A percentile compares a stretch with the other conserved stretches of the same genome.
Conservation (phyloP, 2,888 invertebrate species). For the Cheilosia pagana region DNA sequence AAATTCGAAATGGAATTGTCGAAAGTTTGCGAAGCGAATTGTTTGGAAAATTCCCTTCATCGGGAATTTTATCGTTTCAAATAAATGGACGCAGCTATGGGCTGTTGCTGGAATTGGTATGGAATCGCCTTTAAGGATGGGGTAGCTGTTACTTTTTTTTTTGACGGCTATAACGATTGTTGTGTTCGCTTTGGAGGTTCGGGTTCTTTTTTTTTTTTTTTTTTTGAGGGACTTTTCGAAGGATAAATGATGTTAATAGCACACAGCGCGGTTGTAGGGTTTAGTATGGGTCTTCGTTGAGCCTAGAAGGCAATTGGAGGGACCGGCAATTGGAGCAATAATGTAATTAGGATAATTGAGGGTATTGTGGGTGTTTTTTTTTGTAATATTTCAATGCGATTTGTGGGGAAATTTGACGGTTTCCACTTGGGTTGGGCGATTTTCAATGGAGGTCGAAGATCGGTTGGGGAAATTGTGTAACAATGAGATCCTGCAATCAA, state of each 20-base stretch:
- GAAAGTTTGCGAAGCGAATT: conserved; percentile 33
- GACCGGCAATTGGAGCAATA: conserved; percentile 38
- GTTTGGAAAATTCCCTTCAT: conserved; percentile 29
- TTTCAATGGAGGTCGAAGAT: not conserved
- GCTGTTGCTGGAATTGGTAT: conserved; percentile 5
- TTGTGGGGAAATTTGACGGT: not conserved
- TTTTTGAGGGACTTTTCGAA: conserved; percentile 17
- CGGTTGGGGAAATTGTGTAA: not conserved
- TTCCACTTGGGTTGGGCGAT: conserved; percentile 1
- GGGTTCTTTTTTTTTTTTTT: conserved; percentile 20
- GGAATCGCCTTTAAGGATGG: not conserved
- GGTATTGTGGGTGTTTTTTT: conserved; percentile 12
- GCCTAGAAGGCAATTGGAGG: conserved; percentile 20
- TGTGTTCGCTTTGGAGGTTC: conserved; percentile 38
- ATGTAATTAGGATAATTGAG: conserved; percentile 57
- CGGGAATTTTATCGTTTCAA: conserved; percentile 38
- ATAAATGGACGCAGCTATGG: conserved; percentile 28
- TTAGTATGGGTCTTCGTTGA: not conserved
- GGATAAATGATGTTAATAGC: conserved; percentile 49
- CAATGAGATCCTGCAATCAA: too few relatives aligned
- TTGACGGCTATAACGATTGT: conserved; percentile 53
- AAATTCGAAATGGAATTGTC: conserved; percentile 61
- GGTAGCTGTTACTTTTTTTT: conserved; percentile 15
- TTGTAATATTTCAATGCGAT: conserved; percentile 9
- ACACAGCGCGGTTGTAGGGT: conserved; percentile 30